Conservation (phyloP, 2,888 invertebrate species). For the Bugulina stolonifera region DNA sequence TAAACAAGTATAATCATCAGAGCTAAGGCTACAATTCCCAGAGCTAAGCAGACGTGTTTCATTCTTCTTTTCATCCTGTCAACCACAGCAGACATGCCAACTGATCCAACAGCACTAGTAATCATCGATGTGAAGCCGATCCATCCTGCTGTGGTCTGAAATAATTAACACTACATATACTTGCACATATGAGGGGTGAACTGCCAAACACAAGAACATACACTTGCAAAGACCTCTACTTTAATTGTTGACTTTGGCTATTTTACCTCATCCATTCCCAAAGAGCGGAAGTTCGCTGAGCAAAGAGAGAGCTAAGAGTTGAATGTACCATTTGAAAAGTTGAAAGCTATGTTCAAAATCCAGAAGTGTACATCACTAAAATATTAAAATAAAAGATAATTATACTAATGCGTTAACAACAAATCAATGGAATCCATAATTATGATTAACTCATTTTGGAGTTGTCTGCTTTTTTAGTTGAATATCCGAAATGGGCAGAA, state of each 20-base stretch:
- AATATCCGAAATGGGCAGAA: too few relatives aligned
- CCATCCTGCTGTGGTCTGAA: slow-evolving; percentile 40
- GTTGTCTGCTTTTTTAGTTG: too few relatives aligned
- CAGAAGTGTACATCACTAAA: slow-evolving; percentile 36
- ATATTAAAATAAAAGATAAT: too few relatives aligned
- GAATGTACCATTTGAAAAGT: slow-evolving; percentile 36
- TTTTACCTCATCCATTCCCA: slow-evolving; percentile 33
- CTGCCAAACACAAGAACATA: too few relatives aligned
- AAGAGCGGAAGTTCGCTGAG: slow-evolving; percentile 39
- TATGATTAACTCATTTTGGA: too few relatives aligned
- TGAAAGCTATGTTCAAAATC: slow-evolving; percentile 37
- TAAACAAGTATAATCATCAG: not conserved
- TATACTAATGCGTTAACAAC: too few relatives aligned
- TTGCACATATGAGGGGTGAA: too few relatives aligned
- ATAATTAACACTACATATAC: too few relatives aligned
- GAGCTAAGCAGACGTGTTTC: slow-evolving; percentile 35
- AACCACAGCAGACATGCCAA: slow-evolving; percentile 36
- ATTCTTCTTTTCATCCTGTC: slow-evolving; percentile 38
- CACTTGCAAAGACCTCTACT: too few relatives aligned
- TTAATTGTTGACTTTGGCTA: too few relatives aligned
- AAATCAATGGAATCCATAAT: too few relatives aligned
- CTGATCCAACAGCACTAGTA: slow-evolving; percentile 35
- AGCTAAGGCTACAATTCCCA: not conserved
- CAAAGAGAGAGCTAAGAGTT: slow-evolving; percentile 42
- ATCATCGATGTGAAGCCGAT: slow-evolving; percentile 38